These are phyloP conservation scores for Bradynema listronoti DNA, from an alignment of 1,140 invertebrate species.

Conservation along the genomic window DNA sequence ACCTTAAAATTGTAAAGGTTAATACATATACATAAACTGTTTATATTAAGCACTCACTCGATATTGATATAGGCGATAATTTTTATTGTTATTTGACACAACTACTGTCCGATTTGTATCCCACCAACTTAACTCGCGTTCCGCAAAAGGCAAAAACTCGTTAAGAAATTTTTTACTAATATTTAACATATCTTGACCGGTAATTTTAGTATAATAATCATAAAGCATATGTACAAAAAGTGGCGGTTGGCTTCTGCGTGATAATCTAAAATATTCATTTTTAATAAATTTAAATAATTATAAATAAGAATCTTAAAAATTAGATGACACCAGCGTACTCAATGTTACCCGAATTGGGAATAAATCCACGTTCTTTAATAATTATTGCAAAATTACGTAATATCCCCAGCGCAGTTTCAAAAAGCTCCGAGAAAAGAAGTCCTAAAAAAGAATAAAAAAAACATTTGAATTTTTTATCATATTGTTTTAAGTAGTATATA, in stretches of 20 bases:
- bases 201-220: constrained; percentile 63
- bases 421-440: constrained; percentile 73
- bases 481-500: too few relatives aligned
- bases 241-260: constrained; percentile 72
- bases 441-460: constrained; percentile 13
- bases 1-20: constrained; percentile 13
- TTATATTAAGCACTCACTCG: constrained; percentile 3
- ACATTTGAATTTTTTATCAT: too few relatives aligned
- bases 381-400: constrained; percentile 58
- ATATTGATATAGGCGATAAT: constrained; percentile 22
- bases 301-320: not conserved
- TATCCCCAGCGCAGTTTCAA: constrained; percentile 71
- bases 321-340: constrained; percentile 65
- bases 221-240: constrained; percentile 79
- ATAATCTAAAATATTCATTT: constrained; percentile 18
- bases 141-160: constrained; percentile 39
- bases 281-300: not conserved
- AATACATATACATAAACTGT: not conserved
- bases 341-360: constrained; percentile 79
- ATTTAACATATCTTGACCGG: too few relatives aligned
- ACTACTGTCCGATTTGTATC: constrained; percentile 25
- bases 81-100: constrained; percentile 4
- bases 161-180: constrained; percentile 59
- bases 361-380: constrained; percentile 65
- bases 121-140: constrained; percentile 50